Evolutionary conservation across 2,888 invertebrate genomes (phyloP).

Genomic region (Lysandra coridon): DNA sequence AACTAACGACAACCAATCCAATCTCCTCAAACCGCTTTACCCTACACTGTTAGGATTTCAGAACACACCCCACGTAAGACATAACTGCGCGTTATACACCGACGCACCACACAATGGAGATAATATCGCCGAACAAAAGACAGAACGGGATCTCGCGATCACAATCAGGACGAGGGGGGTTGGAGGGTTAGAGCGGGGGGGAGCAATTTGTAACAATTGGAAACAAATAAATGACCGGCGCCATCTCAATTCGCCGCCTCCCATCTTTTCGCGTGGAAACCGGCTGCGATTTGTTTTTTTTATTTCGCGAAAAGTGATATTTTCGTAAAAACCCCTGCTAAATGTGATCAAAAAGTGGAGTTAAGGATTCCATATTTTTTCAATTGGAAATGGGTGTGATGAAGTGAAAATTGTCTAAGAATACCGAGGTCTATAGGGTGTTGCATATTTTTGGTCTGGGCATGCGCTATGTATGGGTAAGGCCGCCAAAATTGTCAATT

Average conservation of each 20-base stretch:
- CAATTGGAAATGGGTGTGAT: background rate
- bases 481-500: no score
- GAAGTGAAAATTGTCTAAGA: background rate
- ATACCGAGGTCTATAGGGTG: background rate
- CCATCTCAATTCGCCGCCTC: conserved; percentile 48
- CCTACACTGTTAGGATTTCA: background rate
- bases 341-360: background rate
- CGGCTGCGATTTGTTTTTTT: conserved; percentile 20
- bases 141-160: background rate
- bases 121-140: conserved; percentile 21
- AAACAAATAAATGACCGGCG: conserved; percentile 64
- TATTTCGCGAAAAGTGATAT: background rate
- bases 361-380: background rate
- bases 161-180: background rate
- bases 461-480: background rate
- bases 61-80: background rate
- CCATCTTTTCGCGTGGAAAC: conserved; percentile 2
- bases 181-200: conserved; percentile 49
- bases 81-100: background rate
- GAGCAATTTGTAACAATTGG: conserved; percentile 68
- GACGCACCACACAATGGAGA: background rate
- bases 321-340: background rate
- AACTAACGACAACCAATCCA: background rate
- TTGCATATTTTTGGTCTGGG: background rate
- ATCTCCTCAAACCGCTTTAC: background rate